Percentiles rank a stretch among this genome's conserved stretches.
phyloP scores from a whole-genome alignment of 2,888 invertebrate genomes.

The Pyrrhia umbra region DNA sequence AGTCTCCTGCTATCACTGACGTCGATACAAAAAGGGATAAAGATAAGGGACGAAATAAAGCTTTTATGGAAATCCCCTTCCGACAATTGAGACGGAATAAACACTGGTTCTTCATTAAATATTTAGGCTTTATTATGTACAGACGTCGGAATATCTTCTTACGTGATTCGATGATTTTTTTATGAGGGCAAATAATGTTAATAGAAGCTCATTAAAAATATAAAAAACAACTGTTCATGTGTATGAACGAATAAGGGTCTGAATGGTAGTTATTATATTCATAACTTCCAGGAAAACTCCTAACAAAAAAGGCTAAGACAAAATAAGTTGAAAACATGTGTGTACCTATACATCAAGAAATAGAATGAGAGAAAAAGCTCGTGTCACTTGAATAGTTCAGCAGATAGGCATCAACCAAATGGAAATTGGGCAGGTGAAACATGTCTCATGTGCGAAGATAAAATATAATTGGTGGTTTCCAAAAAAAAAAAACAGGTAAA shows the following conservation, averaged over 20 bases:
- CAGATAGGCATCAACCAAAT: constrained; percentile 29
- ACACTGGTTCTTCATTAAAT: constrained; percentile 57
- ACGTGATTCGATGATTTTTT: not conserved
- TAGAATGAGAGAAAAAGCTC: constrained; percentile 4
- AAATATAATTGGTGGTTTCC: constrained; percentile 23
- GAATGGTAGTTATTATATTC: constrained; percentile 6
- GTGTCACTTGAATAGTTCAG: constrained; percentile 19
- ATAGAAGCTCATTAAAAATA: not conserved
- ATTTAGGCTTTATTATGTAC: constrained; percentile 44
- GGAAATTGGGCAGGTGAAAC: not conserved
- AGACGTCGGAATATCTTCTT: not conserved
- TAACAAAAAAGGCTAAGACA: not conserved
- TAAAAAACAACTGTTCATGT: too few species aligned
- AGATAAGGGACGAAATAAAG: constrained; percentile 67
- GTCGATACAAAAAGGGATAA: constrained; percentile 65
- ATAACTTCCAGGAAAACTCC: not conserved
- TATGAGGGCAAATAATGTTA: not conserved
- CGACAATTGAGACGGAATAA: constrained; percentile 64
- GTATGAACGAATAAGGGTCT: too few species aligned
- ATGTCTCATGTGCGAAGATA: constrained; percentile 17
- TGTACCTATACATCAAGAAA: constrained; percentile 14
- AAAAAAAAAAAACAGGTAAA: constrained; percentile 14
- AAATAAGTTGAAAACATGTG: not conserved
- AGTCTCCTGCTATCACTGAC: constrained; percentile 74
- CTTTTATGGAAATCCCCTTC: constrained; percentile 69